Evolutionary conservation across 1,140 invertebrate species (phyloP).

Genomic region (Rhagoletis zephyria): DNA sequence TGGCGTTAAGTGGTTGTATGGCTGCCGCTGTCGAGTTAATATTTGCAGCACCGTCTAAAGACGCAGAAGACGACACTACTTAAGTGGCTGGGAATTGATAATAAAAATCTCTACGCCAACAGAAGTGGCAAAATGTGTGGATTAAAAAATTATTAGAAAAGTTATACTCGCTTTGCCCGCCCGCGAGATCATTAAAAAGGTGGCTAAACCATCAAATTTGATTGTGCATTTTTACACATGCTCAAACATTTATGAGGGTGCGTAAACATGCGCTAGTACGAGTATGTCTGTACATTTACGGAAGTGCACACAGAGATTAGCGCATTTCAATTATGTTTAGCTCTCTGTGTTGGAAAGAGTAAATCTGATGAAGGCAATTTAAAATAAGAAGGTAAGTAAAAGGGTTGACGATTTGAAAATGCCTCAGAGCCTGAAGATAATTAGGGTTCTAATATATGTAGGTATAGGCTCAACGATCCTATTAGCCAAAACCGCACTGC

Average conservation of each 20-base stretch:
- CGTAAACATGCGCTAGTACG: neutral
- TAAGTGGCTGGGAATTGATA: slow-evolving; percentile 22
- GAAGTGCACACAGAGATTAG: neutral
- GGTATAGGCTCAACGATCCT: too few relatives aligned
- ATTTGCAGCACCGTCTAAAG: neutral
- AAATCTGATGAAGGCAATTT: too few relatives aligned
- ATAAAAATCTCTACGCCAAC: neutral
- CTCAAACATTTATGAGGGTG: neutral
- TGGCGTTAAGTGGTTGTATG: neutral
- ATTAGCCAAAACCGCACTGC: too few relatives aligned
- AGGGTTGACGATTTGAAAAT: too few relatives aligned
- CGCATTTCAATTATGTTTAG: neutral
- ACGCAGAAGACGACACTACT: neutral
- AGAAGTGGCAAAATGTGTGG: neutral
- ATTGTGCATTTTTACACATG: slow-evolving; percentile 18
- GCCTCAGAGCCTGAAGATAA: too few relatives aligned
- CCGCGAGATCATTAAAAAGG: slow-evolving; percentile 16
- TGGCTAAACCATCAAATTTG: slow-evolving; percentile 12
- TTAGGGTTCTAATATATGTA: too few relatives aligned
- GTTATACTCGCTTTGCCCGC: neutral
- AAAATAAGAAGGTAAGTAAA: too few relatives aligned
- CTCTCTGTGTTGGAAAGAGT: neutral
- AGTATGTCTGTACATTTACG: neutral
- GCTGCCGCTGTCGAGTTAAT: too few relatives aligned
- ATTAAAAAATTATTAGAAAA: slow-evolving; percentile 36